A percentile compares a stretch with the other conserved stretches of the same genome.
Conservation (phyloP, 2,113 vertebrate genomes). For the Anolis sagrei region DNA sequence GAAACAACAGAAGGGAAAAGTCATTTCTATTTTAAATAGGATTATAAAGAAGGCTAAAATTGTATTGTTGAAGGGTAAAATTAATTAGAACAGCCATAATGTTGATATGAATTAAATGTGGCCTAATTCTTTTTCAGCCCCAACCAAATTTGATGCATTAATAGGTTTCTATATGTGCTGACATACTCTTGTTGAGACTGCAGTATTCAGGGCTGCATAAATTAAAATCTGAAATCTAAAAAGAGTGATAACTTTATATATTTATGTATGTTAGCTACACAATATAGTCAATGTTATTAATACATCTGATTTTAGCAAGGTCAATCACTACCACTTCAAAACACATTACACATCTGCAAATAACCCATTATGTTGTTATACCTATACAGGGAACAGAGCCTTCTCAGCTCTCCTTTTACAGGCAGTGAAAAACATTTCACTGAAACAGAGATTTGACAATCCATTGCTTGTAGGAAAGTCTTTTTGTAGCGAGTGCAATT, state of each 20-base stretch:
- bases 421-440: too few species aligned
- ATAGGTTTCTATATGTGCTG: too few species aligned
- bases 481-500: too few species aligned
- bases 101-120: background rate
- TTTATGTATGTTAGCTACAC: background rate
- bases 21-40: background rate
- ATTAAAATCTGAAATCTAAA: too few species aligned
- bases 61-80: background rate
- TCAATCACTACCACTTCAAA: background rate
- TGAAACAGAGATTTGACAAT: too few species aligned
- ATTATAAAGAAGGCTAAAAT: background rate
- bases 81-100: background rate
- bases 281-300: background rate
- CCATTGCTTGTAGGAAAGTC: too few species aligned
- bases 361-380: background rate
- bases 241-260: too few species aligned
- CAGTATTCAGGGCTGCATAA: too few species aligned
- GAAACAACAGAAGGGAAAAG: background rate
- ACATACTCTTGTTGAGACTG: too few species aligned
- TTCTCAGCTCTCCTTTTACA: too few species aligned
- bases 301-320: background rate
- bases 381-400: background rate
- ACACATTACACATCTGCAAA: background rate
- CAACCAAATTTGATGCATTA: too few species aligned
- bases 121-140: too few species aligned